These are phyloP conservation scores for Cladopsammia gracilis DNA, from an alignment of 64 coral and sea anemone genomes.

Conservation along the genomic window DNA sequence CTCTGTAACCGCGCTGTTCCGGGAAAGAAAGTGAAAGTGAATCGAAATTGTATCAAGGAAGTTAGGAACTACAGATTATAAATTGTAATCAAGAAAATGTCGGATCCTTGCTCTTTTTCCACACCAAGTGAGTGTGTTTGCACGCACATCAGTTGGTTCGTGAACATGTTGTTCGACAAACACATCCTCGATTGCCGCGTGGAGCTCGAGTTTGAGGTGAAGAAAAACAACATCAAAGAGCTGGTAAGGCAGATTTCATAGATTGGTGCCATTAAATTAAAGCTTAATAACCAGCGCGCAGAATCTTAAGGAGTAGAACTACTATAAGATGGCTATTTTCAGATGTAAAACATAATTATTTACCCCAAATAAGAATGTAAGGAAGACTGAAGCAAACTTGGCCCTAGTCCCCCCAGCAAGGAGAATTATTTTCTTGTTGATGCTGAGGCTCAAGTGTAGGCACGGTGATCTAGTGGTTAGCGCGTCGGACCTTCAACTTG, in stretches of 20 bases:
- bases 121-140: slow-evolving; percentile 66
- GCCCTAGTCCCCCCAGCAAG: no score
- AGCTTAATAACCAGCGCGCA: no score
- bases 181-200: slow-evolving; percentile 80
- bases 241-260: slow-evolving; percentile 45
- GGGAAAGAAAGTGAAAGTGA: not conserved
- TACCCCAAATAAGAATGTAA: no score
- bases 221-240: slow-evolving; percentile 62
- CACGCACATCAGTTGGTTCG: slow-evolving; percentile 80
- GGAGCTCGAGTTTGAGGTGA: slow-evolving; percentile 72
- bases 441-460: no score
- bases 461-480: no score
- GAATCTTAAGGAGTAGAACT: no score
- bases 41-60: not conserved
- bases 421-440: no score
- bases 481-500: no score
- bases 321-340: no score
- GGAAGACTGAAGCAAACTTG: no score
- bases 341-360: no score
- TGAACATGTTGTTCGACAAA: slow-evolving; percentile 74
- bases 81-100: slow-evolving; percentile 21
- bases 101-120: slow-evolving; percentile 88
- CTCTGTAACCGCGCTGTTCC: not conserved
- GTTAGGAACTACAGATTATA: no score
- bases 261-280: not conserved